Conservation (phyloP, 2,888 invertebrate species). For the Tholera decimalis region DNA sequence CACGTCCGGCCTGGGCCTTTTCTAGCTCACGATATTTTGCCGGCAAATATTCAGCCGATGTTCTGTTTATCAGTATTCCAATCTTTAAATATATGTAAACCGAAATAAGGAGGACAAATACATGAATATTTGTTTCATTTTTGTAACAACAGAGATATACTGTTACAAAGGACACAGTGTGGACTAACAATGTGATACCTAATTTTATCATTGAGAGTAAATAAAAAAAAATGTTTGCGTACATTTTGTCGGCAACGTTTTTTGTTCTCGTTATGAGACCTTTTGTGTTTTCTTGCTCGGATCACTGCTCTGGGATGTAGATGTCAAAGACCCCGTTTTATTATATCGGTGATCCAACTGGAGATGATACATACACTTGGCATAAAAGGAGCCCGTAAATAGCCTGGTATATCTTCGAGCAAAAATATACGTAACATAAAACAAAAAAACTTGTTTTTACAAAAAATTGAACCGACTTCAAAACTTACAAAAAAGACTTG, state of each 20-base stretch:
- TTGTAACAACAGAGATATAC: constrained; percentile 17
- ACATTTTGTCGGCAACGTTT: constrained; percentile 12
- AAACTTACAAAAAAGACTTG: too few species aligned
- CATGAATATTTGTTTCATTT: constrained; percentile 24
- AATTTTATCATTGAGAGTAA: constrained; percentile 33
- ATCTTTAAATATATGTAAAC: constrained; percentile 55
- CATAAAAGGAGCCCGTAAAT: background rate
- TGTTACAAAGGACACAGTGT: constrained; percentile 21
- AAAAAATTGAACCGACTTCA: too few species aligned
- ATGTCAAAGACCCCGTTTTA: constrained; percentile 15
- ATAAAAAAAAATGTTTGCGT: constrained; percentile 5
- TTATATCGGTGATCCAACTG: background rate
- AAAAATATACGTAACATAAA: background rate
- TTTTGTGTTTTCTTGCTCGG: background rate
- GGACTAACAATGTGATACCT: constrained; percentile 26
- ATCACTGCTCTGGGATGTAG: constrained; percentile 7
- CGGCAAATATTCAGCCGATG: constrained; percentile 38
- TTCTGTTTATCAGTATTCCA: constrained; percentile 54
- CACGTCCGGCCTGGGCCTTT: constrained; percentile 47
- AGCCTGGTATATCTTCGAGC: background rate
- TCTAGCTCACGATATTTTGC: constrained; percentile 55
- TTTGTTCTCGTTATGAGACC: constrained; percentile 21
- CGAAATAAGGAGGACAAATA: constrained; percentile 31
- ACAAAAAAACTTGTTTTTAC: background rate
- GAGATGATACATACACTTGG: background rate